Conservation (phyloP, 2,797 vertebrate genomes). For the Paguma larvata region DNA sequence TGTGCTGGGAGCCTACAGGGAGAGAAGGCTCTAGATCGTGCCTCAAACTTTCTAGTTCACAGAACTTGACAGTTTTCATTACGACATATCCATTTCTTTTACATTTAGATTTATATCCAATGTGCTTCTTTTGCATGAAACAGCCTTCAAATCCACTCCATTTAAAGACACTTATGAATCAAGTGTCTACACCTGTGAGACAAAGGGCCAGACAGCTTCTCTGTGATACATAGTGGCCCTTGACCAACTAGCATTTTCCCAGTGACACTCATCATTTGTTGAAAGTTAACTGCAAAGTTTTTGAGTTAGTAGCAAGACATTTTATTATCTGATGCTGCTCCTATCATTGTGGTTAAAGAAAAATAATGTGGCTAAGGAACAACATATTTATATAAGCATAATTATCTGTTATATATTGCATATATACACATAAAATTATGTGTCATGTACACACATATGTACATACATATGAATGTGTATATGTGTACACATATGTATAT, state of each 20-base stretch:
- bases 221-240: background rate
- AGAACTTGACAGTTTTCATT: background rate
- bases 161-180: background rate
- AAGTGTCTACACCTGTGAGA: background rate
- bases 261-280: background rate
- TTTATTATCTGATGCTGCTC: background rate
- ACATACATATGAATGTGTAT: background rate
- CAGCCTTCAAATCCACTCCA: background rate
- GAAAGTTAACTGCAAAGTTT: background rate
- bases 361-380: background rate
- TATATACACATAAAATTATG: background rate
- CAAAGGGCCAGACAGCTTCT: background rate
- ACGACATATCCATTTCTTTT: background rate
- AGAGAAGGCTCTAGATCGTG: background rate
- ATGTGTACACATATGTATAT: background rate
- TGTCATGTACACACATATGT: background rate
- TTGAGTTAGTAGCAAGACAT: background rate
- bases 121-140: background rate
- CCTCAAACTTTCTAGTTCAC: background rate
- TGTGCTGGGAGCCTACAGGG: background rate
- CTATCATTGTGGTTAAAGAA: background rate
- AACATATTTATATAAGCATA: background rate
- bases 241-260: background rate
- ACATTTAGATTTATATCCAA: background rate
- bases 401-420: background rate